Evolutionary conservation across 2,888 invertebrate species (phyloP).

Genomic region (Branchipolynoe longqiensis): DNA sequence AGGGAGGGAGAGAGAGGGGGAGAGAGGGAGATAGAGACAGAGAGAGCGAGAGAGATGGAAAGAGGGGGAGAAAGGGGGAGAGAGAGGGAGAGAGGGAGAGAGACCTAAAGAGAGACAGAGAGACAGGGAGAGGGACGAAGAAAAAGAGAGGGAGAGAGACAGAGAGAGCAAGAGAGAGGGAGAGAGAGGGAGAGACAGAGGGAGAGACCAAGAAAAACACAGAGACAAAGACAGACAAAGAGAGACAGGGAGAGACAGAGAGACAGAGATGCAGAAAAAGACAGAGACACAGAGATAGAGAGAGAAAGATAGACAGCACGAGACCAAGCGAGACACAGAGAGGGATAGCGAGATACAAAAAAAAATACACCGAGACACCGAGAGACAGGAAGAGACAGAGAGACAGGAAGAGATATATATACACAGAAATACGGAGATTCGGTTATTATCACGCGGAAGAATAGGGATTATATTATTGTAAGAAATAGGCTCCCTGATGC

Average conservation of each 20-base stretch:
- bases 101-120: neutral
- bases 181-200: neutral
- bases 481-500: too few relatives aligned
- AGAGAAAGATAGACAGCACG: neutral
- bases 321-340: neutral
- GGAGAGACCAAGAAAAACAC: neutral
- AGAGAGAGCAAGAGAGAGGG: neutral
- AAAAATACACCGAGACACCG: neutral
- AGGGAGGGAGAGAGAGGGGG: neutral
- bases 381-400: too few relatives aligned
- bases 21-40: neutral
- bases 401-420: too few relatives aligned
- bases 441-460: too few relatives aligned
- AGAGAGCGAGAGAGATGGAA: neutral
- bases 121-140: neutral
- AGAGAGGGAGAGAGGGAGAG: constrained; percentile 20
- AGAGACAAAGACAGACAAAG: neutral
- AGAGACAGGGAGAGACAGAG: neutral
- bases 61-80: neutral
- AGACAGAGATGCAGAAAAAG: neutral
- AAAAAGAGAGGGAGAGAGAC: neutral
- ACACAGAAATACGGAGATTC: too few relatives aligned
- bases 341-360: neutral
- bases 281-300: neutral
- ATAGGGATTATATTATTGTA: too few relatives aligned